Conservation (phyloP, 2,888 invertebrate species). For the Operophtera brumata region DNA sequence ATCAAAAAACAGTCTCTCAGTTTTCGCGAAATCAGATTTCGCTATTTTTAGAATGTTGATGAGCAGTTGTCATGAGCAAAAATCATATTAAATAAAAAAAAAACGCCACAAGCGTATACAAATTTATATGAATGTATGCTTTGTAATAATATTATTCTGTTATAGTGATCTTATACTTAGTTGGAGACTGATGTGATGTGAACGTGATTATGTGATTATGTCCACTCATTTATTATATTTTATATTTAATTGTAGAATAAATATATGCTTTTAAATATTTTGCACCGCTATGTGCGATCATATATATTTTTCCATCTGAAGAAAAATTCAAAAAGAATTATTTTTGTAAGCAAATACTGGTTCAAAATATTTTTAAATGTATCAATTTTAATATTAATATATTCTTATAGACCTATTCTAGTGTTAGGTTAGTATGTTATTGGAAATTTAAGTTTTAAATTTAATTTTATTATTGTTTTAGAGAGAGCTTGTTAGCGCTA, state of each 20-base stretch:
- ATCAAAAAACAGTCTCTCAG: too few relatives aligned
- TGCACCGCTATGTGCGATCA: conserved; percentile 23
- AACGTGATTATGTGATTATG: conserved; percentile 55
- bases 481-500: conserved; percentile 31
- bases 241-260: conserved; percentile 42
- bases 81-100: too few relatives aligned
- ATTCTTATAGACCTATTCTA: conserved; percentile 45
- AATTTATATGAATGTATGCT: conserved; percentile 12
- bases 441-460: conserved; percentile 36
- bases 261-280: conserved; percentile 27
- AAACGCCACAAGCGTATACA: too few relatives aligned
- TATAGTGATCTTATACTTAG: conserved; percentile 35
- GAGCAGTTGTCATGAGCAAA: too few relatives aligned
- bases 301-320: conserved; percentile 18
- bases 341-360: conserved; percentile 17
- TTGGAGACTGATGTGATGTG: conserved; percentile 67
- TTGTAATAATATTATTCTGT: conserved; percentile 8
- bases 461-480: conserved; percentile 37
- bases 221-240: conserved; percentile 61
- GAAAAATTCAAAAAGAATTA: conserved; percentile 4
- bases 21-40: too few relatives aligned
- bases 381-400: conserved; percentile 34
- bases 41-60: too few relatives aligned
- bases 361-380: conserved; percentile 21
- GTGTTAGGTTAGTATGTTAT: conserved; percentile 33